Conservation (phyloP, 1,140 invertebrate species). For the Pomacea maculata region DNA sequence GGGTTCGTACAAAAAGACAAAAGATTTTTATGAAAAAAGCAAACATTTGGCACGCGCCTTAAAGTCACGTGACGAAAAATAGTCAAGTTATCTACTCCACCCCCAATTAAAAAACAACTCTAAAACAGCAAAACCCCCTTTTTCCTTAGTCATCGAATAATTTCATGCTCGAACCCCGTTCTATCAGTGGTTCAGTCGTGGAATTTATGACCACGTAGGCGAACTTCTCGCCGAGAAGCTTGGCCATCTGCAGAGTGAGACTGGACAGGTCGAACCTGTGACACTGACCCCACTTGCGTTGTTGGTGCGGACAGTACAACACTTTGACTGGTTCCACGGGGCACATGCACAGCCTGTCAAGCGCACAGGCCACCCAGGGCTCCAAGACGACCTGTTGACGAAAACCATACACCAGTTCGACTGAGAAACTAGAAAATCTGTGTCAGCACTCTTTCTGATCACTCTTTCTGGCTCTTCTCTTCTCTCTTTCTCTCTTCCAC, state of each 20-base stretch:
- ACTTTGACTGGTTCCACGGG: neutral
- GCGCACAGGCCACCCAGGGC: conserved; percentile 17
- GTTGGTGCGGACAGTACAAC: conserved; percentile 1
- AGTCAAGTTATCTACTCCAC: too few species aligned
- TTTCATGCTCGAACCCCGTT: neutral
- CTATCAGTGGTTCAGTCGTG: neutral
- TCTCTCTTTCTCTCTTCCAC: too few species aligned
- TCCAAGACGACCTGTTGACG: conserved; percentile 3
- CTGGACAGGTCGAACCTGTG: conserved; percentile 22
- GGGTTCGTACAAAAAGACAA: too few species aligned
- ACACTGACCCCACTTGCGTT: conserved; percentile 11
- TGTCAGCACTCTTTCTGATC: too few species aligned
- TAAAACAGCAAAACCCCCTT: too few species aligned
- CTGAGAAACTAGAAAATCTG: too few species aligned
- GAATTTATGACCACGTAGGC: conserved; percentile 6
- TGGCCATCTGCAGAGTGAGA: conserved; percentile 15
- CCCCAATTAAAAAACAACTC: too few species aligned
- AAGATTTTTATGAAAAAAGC: too few species aligned
- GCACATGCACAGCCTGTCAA: conserved; percentile 16
- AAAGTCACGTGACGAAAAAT: too few species aligned
- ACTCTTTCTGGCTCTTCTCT: too few species aligned
- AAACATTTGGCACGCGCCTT: too few species aligned
- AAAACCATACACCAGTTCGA: too few species aligned
- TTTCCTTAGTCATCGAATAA: conserved; percentile 3
- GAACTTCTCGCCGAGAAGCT: conserved; percentile 16